Conservation (phyloP, 2,113 vertebrate species). For the Zosterops pallidus region DNA sequence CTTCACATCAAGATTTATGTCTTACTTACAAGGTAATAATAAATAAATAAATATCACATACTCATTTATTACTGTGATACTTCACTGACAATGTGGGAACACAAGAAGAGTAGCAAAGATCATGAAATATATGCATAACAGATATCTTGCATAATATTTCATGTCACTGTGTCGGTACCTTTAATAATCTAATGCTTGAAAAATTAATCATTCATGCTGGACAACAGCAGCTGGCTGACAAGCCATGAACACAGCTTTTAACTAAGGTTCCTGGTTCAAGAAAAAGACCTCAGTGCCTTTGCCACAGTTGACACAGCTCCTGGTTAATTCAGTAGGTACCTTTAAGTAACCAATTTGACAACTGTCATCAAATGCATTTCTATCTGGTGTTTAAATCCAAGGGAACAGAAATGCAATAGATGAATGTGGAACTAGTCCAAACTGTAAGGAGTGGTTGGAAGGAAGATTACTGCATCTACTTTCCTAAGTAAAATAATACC, state of each 20-base stretch:
- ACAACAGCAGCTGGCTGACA: neutral
- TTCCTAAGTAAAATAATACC: constrained; percentile 20
- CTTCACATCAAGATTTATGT: neutral
- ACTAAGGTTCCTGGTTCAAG: neutral
- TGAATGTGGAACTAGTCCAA: neutral
- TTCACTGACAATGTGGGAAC: neutral
- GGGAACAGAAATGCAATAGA: neutral
- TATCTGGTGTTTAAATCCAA: neutral
- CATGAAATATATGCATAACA: neutral
- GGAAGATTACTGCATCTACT: neutral
- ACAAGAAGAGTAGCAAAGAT: neutral
- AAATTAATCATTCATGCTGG: neutral
- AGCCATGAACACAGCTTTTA: neutral
- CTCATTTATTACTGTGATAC: neutral
- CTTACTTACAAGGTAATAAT: neutral
- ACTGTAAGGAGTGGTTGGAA: neutral
- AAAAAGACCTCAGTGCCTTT: neutral
- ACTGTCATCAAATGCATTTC: neutral
- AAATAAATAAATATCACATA: neutral
- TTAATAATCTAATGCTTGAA: neutral
- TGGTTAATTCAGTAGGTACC: neutral
- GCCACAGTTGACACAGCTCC: neutral
- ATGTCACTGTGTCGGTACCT: neutral
- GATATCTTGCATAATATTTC: neutral
- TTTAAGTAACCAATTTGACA: neutral